Conservation (phyloP, 2,888 invertebrate species). For the Idaea biselata region DNA sequence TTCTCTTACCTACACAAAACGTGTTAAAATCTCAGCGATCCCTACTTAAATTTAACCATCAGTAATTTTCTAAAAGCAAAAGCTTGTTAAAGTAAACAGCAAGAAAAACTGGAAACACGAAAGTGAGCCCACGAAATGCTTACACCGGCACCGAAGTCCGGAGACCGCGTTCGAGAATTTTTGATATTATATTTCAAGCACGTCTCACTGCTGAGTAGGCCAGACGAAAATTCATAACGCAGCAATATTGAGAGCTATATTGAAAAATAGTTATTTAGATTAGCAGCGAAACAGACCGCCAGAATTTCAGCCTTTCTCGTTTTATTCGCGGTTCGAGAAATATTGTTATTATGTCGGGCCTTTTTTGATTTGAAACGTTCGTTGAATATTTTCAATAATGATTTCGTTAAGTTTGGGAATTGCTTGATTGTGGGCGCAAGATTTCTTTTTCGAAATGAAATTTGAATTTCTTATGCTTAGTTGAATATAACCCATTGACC, state of each 20-base stretch:
- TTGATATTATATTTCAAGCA: conserved; percentile 61
- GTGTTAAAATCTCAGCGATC: neutral
- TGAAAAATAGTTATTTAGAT: conserved; percentile 77
- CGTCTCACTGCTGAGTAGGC: conserved; percentile 51
- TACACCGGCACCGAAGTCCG: conserved; percentile 11
- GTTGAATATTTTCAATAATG: neutral
- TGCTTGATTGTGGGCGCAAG: neutral
- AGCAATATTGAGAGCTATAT: conserved; percentile 59
- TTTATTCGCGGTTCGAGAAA: conserved; percentile 13
- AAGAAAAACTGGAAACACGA: conserved; percentile 12
- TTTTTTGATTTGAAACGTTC: conserved; percentile 1
- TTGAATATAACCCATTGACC: neutral
- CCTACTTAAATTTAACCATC: neutral
- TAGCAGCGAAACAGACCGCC: conserved; percentile 38
- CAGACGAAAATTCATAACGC: conserved; percentile 68
- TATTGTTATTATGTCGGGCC: neutral
- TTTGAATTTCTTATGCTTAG: neutral
- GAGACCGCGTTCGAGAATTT: conserved; percentile 16
- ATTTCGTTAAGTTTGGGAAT: neutral
- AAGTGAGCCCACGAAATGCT: conserved; percentile 24
- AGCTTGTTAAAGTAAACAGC: conserved; percentile 6
- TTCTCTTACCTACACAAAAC: neutral
- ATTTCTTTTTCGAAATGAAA: neutral
- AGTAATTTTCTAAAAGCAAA: conserved; percentile 2
- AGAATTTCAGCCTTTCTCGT: conserved; percentile 25